These are phyloP conservation scores for Nomada ferruginata DNA, from an alignment of 2,888 invertebrate species.

Conservation along the genomic window DNA sequence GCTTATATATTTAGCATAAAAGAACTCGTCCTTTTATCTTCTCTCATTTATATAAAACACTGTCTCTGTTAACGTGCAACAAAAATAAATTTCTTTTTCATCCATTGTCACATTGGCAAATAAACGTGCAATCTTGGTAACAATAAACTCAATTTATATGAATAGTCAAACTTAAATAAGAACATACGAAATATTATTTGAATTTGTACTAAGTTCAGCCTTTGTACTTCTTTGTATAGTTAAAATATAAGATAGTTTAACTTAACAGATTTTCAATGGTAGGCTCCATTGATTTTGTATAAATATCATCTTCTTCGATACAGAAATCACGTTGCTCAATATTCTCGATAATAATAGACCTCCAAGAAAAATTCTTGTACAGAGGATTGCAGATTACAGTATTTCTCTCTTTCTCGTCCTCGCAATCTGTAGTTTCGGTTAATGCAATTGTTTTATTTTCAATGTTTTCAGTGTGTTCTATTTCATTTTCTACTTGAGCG, in stretches of 20 bases:
- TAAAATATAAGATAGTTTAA: neutral
- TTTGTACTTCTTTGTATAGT: neutral
- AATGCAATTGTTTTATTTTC: neutral
- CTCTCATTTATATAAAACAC: conserved; percentile 21
- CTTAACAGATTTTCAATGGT: conserved; percentile 9
- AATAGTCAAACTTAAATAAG: neutral
- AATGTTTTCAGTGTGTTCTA: neutral
- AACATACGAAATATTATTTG: neutral
- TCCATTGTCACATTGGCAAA: neutral
- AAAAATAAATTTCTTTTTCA: conserved; percentile 18
- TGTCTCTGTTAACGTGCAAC: conserved; percentile 11
- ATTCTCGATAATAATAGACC: neutral
- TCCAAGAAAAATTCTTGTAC: conserved; percentile 18
- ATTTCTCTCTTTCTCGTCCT: neutral
- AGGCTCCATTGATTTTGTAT: neutral
- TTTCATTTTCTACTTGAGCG: neutral
- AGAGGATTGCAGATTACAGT: neutral
- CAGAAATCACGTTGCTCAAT: neutral
- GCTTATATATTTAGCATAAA: conserved; percentile 17
- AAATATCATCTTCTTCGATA: neutral
- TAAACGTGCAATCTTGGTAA: neutral
- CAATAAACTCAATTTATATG: conserved; percentile 4
- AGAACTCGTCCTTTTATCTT: conserved; percentile 9
- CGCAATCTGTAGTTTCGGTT: neutral
- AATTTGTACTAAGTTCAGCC: conserved; percentile 15